Conservation (phyloP, 2,113 vertebrate species). For the Pholis gunnellus region DNA sequence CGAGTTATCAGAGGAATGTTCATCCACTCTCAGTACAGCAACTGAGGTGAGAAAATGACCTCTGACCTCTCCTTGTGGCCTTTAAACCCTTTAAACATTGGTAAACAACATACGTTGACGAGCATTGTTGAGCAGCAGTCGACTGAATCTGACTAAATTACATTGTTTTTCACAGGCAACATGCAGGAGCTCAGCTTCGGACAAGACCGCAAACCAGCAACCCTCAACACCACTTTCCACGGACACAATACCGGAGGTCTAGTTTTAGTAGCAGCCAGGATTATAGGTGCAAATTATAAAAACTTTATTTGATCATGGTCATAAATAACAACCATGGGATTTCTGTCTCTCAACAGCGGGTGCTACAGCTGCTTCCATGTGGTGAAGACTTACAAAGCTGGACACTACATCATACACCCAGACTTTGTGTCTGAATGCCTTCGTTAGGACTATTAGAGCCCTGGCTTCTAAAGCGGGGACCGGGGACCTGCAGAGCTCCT, state of each 20-base stretch:
- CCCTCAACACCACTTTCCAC: constrained; percentile 21
- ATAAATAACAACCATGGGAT: background rate
- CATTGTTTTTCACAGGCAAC: constrained; percentile 55
- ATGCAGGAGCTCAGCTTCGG: constrained; percentile 28
- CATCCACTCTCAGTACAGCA: constrained; percentile 39
- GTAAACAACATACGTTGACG: background rate
- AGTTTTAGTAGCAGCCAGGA: constrained; percentile 55
- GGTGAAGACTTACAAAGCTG: constrained; percentile 80
- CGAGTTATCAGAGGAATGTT: constrained; percentile 34
- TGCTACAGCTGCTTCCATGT: constrained; percentile 85
- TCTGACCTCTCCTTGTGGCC: constrained; percentile 21
- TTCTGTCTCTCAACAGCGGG: constrained; percentile 69
- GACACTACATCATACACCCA: constrained; percentile 83
- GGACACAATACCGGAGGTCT: constrained; percentile 43
- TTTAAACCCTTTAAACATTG: background rate
- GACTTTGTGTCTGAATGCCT: constrained; percentile 82
- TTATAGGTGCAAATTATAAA: constrained; percentile 47
- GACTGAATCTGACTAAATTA: background rate
- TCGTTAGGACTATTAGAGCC: constrained; percentile 39
- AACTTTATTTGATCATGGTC: background rate
- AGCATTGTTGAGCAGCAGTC: background rate
- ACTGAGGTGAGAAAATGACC: constrained; percentile 40
- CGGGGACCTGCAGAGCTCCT: constrained; percentile 3
- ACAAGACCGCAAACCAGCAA: constrained; percentile 55
- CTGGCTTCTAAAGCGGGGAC: constrained; percentile 8